Conservation (phyloP, 2,797 vertebrate genomes). For the Platalea minor region DNA sequence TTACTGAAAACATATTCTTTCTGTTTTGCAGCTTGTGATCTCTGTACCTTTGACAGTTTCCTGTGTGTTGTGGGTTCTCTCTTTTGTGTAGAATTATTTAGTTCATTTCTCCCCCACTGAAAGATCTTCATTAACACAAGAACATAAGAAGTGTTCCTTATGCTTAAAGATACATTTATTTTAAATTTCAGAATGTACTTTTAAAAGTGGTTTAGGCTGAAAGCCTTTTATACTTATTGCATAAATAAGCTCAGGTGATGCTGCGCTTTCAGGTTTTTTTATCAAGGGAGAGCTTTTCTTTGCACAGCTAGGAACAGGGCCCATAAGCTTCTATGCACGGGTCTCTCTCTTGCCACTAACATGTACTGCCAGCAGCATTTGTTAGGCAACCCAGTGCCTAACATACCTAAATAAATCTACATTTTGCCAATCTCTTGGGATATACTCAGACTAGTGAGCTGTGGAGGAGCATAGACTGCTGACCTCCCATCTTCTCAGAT, state of each 20-base stretch:
- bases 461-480: not conserved
- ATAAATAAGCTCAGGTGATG: not conserved
- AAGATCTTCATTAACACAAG: not conserved
- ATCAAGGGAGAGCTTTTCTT: not conserved
- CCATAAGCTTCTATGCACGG: not conserved
- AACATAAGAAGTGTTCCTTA: not conserved
- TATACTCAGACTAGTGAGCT: not conserved
- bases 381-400: not conserved
- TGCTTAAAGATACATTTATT: not conserved
- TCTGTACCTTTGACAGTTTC: not conserved
- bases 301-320: not conserved
- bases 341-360: not conserved
- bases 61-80: not conserved
- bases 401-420: not conserved
- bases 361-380: not conserved
- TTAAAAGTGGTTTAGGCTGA: not conserved
- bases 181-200: not conserved
- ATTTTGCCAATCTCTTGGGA: not conserved
- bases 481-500: not conserved
- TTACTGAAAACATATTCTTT: not conserved
- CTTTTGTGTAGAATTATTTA: not conserved
- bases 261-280: not conserved
- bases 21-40: not conserved
- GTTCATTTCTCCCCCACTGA: not conserved
- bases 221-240: not conserved